These are phyloP conservation scores for Bradysia coprophila DNA, from an alignment of 1,140 invertebrate species.

Conservation along the genomic window DNA sequence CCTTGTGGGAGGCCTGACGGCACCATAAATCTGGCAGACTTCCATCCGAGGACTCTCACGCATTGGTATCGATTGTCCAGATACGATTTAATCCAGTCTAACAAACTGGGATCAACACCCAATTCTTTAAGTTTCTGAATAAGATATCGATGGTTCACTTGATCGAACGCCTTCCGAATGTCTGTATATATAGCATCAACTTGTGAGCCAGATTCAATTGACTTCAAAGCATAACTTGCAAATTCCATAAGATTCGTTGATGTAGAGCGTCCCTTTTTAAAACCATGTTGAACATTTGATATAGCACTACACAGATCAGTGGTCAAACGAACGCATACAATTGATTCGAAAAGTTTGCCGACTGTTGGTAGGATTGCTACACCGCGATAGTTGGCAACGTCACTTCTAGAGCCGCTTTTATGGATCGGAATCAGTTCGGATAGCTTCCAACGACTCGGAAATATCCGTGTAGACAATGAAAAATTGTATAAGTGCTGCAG, in stretches of 20 bases:
- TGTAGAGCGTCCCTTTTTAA: constrained; percentile 8
- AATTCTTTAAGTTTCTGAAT: background rate
- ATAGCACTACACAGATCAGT: no score
- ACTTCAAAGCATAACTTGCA: constrained; percentile 14
- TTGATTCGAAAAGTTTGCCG: background rate
- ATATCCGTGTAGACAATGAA: background rate
- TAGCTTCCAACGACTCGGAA: background rate
- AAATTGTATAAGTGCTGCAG: background rate
- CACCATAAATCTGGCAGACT: no score
- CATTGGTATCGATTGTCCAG: no score
- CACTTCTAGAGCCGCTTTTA: background rate
- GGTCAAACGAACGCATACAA: no score
- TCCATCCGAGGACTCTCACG: no score
- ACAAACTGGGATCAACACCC: constrained; percentile 7
- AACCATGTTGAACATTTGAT: constrained; percentile 4
- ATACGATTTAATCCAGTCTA: constrained; percentile 10
- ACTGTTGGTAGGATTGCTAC: background rate
- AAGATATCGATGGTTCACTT: constrained; percentile 6
- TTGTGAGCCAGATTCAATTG: constrained; percentile 15
- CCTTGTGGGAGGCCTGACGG: no score
- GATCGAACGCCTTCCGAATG: no score
- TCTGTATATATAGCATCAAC: no score
- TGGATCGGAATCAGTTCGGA: background rate
- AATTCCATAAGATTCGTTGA: constrained; percentile 13
- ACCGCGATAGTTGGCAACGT: background rate